A percentile compares a stretch with the other conserved stretches of the same genome.
Conservation (phyloP, 2,113 vertebrate genomes). For the Lanius collurio region DNA sequence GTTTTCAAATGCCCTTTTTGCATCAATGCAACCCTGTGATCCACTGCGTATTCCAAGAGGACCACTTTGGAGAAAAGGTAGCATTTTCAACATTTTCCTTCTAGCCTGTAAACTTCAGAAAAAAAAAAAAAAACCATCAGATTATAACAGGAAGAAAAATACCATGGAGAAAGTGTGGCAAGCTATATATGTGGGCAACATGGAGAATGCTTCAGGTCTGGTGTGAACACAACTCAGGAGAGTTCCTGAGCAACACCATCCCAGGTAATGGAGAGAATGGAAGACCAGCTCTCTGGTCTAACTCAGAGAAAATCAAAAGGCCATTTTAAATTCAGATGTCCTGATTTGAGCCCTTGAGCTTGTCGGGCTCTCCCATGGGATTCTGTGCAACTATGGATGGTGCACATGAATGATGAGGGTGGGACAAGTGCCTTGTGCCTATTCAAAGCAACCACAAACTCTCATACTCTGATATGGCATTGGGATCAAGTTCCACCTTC, state of each 20-base stretch:
- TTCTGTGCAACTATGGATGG: background rate
- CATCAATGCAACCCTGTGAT: background rate
- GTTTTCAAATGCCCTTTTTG: background rate
- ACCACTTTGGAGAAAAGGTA: constrained; percentile 50
- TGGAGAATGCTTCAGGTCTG: rapidly evolving
- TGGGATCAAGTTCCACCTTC: background rate
- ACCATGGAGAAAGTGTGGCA: background rate
- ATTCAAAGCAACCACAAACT: background rate
- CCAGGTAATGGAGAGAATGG: background rate
- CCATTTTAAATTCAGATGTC: background rate
- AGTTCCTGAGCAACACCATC: background rate
- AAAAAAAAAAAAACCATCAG: background rate
- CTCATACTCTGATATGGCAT: background rate
- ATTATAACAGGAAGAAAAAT: background rate
- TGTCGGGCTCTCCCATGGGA: background rate
- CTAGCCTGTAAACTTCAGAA: constrained; percentile 38
- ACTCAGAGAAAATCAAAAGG: background rate
- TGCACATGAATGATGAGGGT: background rate
- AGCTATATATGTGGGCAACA: background rate
- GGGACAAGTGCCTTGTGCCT: background rate
- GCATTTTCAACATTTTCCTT: constrained; percentile 60
- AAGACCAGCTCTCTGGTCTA: background rate
- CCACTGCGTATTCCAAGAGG: constrained; percentile 19
- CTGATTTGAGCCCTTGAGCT: background rate
- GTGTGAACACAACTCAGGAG: background rate